phyloP scores from a whole-genome alignment of 2,113 vertebrate species.

The Pterocles orientalis region DNA sequence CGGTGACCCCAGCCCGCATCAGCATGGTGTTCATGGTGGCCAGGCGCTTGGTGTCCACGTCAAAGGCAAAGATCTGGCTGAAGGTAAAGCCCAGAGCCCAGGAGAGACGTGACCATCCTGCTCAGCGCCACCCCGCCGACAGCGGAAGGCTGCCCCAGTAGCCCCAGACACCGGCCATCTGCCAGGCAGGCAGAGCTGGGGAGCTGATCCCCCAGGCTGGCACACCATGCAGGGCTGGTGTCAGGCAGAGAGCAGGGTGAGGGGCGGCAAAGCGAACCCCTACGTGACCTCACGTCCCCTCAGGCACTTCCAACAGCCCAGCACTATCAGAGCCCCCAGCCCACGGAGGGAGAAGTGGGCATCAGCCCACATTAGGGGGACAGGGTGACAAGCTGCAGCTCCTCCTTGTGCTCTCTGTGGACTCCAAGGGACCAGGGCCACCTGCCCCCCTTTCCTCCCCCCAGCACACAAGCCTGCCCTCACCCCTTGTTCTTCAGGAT shows the following conservation, averaged over 20 bases:
- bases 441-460: background rate
- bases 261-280: background rate
- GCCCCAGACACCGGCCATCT: rapidly evolving
- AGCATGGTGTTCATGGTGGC: constrained; percentile 92
- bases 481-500: constrained; percentile 91
- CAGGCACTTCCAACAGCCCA: background rate
- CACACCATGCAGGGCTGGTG: rapidly evolving
- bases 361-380: too few species aligned
- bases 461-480: background rate
- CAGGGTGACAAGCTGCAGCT: background rate
- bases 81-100: background rate
- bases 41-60: constrained; percentile 89
- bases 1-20: constrained; percentile 86
- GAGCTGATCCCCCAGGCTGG: background rate
- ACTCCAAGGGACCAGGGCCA: rapidly evolving
- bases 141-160: background rate
- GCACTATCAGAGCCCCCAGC: background rate
- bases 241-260: rapidly evolving
- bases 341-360: background rate
- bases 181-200: rapidly evolving
- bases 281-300: rapidly evolving
- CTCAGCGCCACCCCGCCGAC: rapidly evolving
- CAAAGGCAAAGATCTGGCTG: constrained; percentile 92
- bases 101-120: background rate
- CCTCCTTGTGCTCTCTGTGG: background rate